These are phyloP conservation scores for Aplochiton taeniatus DNA, from an alignment of 2,797 vertebrate species.

Conservation along the genomic window DNA sequence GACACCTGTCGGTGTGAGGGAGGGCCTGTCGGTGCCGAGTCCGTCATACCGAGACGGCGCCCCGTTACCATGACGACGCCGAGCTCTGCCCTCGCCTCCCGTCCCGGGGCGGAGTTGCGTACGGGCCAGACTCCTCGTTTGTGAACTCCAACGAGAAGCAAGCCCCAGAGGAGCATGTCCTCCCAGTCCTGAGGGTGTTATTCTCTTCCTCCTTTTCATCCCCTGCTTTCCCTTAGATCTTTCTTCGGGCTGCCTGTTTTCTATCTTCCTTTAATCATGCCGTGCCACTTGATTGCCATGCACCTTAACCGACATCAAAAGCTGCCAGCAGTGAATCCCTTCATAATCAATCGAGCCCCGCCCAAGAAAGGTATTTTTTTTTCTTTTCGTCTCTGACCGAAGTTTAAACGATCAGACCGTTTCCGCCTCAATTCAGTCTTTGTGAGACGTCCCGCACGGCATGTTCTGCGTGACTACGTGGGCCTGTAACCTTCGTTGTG, in stretches of 20 bases:
- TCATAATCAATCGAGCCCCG: conserved; percentile 24
- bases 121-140: neutral
- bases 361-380: conserved; percentile 36
- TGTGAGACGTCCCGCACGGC: too few species aligned
- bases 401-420: conserved; percentile 16
- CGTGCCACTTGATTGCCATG: conserved; percentile 41
- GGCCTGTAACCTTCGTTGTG: neutral
- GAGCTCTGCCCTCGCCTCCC: conserved; percentile 14
- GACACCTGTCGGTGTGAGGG: conserved; percentile 56
- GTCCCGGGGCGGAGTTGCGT: conserved; percentile 31
- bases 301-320: conserved; percentile 49
- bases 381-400: conserved; percentile 41
- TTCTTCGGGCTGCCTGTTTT: conserved; percentile 15
- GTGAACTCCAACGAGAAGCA: conserved; percentile 16
- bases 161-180: neutral
- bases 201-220: conserved; percentile 13
- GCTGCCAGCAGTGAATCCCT: conserved; percentile 26
- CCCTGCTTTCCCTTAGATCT: conserved; percentile 30
- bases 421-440: neutral
- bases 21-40: conserved; percentile 23
- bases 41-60: too few species aligned
- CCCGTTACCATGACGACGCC: conserved; percentile 63
- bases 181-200: neutral
- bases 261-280: conserved; percentile 38
- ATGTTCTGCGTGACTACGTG: neutral